A percentile compares a stretch with the other conserved stretches of the same genome.
Conservation (phyloP, 2,113 vertebrate genomes). For the Pituophis catenifer region DNA sequence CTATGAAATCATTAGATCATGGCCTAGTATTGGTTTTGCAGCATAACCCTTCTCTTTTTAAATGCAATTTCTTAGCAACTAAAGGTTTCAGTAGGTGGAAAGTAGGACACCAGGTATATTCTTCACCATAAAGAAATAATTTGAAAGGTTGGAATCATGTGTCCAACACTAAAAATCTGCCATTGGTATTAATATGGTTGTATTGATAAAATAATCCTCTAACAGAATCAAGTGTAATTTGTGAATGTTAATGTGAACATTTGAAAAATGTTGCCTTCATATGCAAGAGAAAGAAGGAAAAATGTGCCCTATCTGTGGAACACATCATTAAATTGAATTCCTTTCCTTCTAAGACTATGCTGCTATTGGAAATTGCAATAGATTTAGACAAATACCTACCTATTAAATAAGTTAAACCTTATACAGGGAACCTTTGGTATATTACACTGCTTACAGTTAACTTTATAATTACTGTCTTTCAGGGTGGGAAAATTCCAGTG, state of each 20-base stretch:
- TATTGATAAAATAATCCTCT: not conserved
- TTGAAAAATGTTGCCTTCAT: not conserved
- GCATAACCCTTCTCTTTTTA: not conserved
- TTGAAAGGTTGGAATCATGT: not conserved
- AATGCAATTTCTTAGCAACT: not conserved
- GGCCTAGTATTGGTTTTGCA: not conserved
- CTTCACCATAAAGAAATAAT: not conserved
- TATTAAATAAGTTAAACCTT: not conserved
- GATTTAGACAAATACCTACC: not conserved
- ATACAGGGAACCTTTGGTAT: not conserved
- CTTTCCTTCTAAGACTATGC: not conserved
- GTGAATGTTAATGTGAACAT: not conserved
- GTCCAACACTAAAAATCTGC: not conserved
- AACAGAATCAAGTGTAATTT: not conserved
- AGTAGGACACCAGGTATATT: not conserved
- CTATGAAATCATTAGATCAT: not conserved
- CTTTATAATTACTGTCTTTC: not conserved
- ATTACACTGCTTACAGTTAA: constrained; percentile 3
- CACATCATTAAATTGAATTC: not conserved
- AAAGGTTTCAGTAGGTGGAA: not conserved
- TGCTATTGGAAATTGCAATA: not conserved
- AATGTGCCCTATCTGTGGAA: not conserved
- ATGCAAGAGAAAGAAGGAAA: not conserved
- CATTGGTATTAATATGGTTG: not conserved
- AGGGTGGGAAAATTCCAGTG: constrained; percentile 82